Base-by-base conservation (phyloP, 2,113 vertebrate species). In the Eurystomus gularis region DNA sequence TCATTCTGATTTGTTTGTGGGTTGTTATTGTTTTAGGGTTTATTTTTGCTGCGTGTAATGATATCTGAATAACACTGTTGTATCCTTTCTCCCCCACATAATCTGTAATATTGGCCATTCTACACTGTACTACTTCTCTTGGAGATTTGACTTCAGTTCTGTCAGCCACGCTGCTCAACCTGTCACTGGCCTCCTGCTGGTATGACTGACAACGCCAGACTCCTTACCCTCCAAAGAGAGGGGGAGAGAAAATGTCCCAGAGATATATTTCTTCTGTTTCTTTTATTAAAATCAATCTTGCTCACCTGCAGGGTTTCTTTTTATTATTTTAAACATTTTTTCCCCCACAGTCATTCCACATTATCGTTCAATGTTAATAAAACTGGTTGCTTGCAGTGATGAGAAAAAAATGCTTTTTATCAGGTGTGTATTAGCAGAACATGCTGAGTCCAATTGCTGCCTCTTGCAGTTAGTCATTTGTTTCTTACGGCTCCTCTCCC, bases 301-400 rank as follows among this genome's bases (percentile, higher is more conserved):
- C 73, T 97, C 82, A 96, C 96, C 96, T 97, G 89, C 97, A 95
- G 97, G 70, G 85, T 96, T 95, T 94, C 93, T 94, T 88, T 91
- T 95, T 96, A 95, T 96, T 82, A 97, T 98, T 97, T 96, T 90
- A 94, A 97, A 88, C 86, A 88, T 79, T 93, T 96, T 93, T 93
- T 88, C 90, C 88, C 91, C 91, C 90, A 85, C 92, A 95, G 97
- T 91, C 94, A 96, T 97, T 97, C 85, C 82, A 87, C 90, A 97
- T 97, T 97, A 97, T 94, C 35, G 2, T 95, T 96, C 96, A 90
- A 75, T 71, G 96, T 97, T 97, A 97, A 97, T 97, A 97, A 97
- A 97, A 96, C 93, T 76, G 92, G 94, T 94, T 89, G 76, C 92
- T 97, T 96, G 95, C 97, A 97, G 96, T 72, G 96, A 95, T 66